Percentiles rank a stretch among this genome's conserved stretches.
Evolutionary conservation across 1,140 invertebrate species (phyloP).

Genomic region (Proctacanthus coquilletti): DNA sequence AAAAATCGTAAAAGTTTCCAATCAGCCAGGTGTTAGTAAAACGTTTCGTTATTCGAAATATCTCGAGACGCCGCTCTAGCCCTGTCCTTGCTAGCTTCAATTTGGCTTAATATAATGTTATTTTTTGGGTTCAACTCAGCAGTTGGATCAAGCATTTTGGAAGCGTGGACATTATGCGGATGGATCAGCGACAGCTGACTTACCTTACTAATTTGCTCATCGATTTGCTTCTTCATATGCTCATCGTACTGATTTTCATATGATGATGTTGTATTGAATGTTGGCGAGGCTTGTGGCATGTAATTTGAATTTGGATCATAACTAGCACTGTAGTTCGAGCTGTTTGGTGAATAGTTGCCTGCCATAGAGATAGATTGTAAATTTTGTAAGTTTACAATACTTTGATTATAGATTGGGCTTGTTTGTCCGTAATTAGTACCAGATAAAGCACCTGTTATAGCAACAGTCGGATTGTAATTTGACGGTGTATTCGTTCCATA

Average conservation of each 20-base stretch:
- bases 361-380: conserved; percentile 2
- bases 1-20: too few species aligned
- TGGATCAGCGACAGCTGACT: conserved; percentile 3
- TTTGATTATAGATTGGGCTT: conserved; percentile 2
- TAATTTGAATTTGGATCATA: conserved; percentile 4
- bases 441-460: background rate
- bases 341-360: conserved; percentile 4
- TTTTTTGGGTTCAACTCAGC: background rate
- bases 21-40: too few species aligned
- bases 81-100: conserved; percentile 2
- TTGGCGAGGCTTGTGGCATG: background rate
- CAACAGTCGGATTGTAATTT: too few species aligned
- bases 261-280: conserved; percentile 1
- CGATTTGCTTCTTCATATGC: conserved; percentile 5
- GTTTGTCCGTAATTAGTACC: background rate
- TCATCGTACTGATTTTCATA: conserved; percentile 3
- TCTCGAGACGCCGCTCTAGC: too few species aligned
- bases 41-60: too few species aligned
- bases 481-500: too few species aligned
- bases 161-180: background rate
- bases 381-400: conserved; percentile 2
- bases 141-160: background rate
- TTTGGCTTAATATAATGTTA: conserved; percentile 6
- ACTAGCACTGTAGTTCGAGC: conserved; percentile 3
- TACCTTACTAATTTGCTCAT: conserved; percentile 6